Percentiles rank a stretch among this genome's conserved stretches.
Conservation (phyloP, 2,797 vertebrate species). For the Neostethus bicornis region DNA sequence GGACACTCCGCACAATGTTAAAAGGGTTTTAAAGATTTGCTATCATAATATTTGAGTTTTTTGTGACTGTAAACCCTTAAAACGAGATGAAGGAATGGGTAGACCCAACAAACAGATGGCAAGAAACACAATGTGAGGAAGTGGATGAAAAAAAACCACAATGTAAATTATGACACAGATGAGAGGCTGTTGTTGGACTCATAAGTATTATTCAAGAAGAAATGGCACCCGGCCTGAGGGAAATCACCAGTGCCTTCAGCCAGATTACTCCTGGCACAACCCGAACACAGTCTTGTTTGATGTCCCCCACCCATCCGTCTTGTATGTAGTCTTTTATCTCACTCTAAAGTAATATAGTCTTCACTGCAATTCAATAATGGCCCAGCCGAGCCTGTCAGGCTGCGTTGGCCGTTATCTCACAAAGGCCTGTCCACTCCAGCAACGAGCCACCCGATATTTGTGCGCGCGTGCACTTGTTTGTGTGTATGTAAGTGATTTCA, state of each 20-base stretch:
- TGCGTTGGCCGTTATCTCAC: conserved; percentile 95
- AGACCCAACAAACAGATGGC: not conserved
- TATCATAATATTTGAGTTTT: conserved; percentile 75
- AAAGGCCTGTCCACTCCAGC: conserved; percentile 93
- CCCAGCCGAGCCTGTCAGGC: conserved; percentile 93
- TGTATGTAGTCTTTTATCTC: conserved; percentile 97
- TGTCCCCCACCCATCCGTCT: conserved; percentile 96
- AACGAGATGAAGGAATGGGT: conserved; percentile 45
- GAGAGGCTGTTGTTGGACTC: conserved; percentile 73
- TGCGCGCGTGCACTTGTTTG: conserved; percentile 21
- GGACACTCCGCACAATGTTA: conserved; percentile 68
- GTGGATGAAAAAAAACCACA: conserved; percentile 43
- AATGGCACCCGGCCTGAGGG: conserved; percentile 88
- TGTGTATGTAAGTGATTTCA: conserved; percentile 57
- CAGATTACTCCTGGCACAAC: conserved; percentile 95
- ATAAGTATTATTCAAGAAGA: conserved; percentile 91
- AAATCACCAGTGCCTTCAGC: conserved; percentile 93
- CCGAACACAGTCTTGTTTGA: conserved; percentile 96
- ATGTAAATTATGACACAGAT: conserved; percentile 68
- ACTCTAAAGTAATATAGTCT: conserved; percentile 98
- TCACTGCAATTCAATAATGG: conserved; percentile 98
- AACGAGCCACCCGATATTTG: conserved; percentile 83
- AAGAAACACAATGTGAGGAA: conserved; percentile 35
- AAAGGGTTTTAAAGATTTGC: conserved; percentile 78
- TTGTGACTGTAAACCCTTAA: conserved; percentile 51